phyloP scores from a whole-genome alignment of 2,113 vertebrate genomes.

The Pterocles orientalis region DNA sequence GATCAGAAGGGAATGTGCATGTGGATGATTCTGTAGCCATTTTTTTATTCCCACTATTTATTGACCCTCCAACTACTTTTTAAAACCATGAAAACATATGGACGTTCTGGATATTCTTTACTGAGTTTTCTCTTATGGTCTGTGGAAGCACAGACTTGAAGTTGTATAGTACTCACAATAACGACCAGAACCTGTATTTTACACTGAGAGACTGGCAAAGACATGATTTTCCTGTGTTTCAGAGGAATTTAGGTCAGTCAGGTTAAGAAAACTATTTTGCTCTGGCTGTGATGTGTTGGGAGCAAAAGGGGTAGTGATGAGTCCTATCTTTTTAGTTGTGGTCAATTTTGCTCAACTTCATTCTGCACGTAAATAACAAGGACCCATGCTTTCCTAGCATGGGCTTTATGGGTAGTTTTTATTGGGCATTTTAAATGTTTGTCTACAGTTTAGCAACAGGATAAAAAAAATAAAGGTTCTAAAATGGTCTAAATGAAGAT shows the following conservation, averaged over 20 bases:
- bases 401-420: not conserved
- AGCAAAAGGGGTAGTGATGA: not conserved
- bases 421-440: not conserved
- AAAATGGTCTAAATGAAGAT: not conserved
- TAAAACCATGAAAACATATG: not conserved
- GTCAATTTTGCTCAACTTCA: not conserved
- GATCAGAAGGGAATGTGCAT: not conserved
- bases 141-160: not conserved
- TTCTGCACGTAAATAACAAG: not conserved
- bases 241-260: not conserved
- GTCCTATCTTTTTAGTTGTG: not conserved
- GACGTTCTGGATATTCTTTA: not conserved
- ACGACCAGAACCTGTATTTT: not conserved
- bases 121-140: not conserved
- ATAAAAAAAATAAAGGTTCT: not conserved
- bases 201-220: not conserved
- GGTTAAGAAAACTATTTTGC: not conserved
- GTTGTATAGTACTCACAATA: not conserved
- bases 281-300: not conserved
- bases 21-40: not conserved
- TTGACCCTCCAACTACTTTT: not conserved
- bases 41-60: not conserved
- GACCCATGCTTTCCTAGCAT: not conserved
- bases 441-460: not conserved
- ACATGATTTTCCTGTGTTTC: not conserved